Base-by-base conservation (phyloP, 2,797 vertebrate genomes). In the Anniella stebbinsi region DNA sequence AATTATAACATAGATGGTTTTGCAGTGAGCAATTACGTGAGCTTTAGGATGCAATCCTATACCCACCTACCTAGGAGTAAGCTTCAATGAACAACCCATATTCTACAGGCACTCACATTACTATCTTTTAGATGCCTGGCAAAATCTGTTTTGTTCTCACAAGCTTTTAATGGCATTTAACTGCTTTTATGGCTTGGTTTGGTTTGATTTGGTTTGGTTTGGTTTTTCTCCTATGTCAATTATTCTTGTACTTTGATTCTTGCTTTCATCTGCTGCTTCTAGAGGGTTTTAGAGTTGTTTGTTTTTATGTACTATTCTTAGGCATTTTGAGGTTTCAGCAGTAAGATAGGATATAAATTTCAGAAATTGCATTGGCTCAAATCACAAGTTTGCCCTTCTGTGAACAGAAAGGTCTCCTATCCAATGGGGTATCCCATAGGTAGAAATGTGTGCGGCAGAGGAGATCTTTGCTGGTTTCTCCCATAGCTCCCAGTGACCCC, bases 151-250 rank as follows among this genome's bases (percentile, higher is more conserved):
- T 60, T 60, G 60, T 38, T 63, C 21, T 81, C 57, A 10, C 80
- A 81, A 63, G 80, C 80, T 81, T 81, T 81, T 63, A 81, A 81
- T 63, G 36, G 80, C 57, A 54, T 81, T 81, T 81, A 81, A 81
- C 63, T 81, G 80, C 80, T 81, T 81, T 81, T 81, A 81, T 60
- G 80, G 17, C 57, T 30, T 57, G 54, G 54, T 57, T 57, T 63
- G 60, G 5, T 81, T 25, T 77, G n/a, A n/a, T n/a, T n/a, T n/a
- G n/a, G 17, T 80, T 30, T 57, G 54, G 54, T 57, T 57, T 63
- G 60, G 5, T 81, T 25, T 77, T 4, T 25, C 41, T 63, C 80
- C 80, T 57, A n/a, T 63, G 80, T 57, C 80, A 81, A 81, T 81
- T 63, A 57, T 63, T 36, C 10, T 81, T 12, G 4, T 87, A 66